Evolutionary conservation across 2,797 vertebrate species (phyloP).

Genomic region (Anisognathus igniventris): DNA sequence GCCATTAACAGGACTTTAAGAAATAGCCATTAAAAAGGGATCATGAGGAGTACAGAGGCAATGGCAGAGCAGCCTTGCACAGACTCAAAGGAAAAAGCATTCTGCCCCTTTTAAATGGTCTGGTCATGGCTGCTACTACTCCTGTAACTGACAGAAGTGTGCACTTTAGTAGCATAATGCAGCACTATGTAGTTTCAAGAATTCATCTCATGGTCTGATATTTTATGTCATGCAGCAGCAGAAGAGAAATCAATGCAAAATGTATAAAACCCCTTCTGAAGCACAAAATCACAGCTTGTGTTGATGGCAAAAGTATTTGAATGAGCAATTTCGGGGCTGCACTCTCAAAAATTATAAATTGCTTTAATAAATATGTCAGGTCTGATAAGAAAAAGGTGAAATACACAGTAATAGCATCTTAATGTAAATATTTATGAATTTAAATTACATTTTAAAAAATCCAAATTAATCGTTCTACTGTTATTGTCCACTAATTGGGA

Average conservation of each 20-base stretch:
- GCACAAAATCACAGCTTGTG: background rate
- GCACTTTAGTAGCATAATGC: background rate
- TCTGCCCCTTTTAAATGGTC: background rate
- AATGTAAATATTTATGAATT: background rate
- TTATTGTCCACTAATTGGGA: background rate
- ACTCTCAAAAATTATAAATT: background rate
- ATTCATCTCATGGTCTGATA: background rate
- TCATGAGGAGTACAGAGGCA: background rate
- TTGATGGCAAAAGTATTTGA: background rate
- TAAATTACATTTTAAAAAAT: background rate
- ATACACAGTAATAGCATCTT: background rate
- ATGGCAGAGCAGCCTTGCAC: background rate
- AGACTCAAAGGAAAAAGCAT: background rate
- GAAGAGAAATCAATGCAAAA: background rate
- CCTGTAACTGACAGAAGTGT: background rate
- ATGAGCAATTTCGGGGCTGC: background rate
- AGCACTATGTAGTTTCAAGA: background rate
- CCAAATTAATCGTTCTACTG: background rate
- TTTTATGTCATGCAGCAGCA: background rate
- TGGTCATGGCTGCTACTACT: background rate
- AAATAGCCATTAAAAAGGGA: background rate
- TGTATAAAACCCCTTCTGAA: background rate
- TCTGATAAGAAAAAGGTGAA: conserved; percentile 1
- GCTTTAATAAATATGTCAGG: background rate
- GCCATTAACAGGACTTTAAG: background rate